Percentiles rank a stretch among this genome's conserved stretches.
Conservation (phyloP, 2,797 vertebrate genomes). For the Peromyscus melanophrys region DNA sequence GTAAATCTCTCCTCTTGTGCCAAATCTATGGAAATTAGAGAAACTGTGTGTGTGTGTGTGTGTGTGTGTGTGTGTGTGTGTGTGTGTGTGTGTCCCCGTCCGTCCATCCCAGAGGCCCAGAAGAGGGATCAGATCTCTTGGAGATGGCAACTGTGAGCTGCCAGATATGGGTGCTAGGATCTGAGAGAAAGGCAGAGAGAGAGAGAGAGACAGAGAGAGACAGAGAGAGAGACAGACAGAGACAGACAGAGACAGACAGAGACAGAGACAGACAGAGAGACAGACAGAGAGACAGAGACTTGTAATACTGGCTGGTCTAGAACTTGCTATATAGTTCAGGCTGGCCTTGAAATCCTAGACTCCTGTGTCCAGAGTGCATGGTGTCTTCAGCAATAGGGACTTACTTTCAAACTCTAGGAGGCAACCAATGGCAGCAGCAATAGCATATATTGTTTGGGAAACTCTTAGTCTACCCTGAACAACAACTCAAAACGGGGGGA, state of each 20-base stretch:
- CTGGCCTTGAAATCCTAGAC: neutral
- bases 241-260: neutral
- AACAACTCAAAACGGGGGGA: neutral
- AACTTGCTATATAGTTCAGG: neutral
- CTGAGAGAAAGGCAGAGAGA: neutral
- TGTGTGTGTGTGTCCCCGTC: neutral
- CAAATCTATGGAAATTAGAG: conserved; percentile 62
- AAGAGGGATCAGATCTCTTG: neutral
- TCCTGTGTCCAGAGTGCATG: neutral
- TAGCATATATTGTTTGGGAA: neutral
- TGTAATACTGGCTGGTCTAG: neutral
- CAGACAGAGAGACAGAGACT: neutral
- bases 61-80: neutral
- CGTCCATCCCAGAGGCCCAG: neutral
- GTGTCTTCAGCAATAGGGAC: neutral
- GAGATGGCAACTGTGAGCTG: neutral
- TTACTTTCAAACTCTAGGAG: neutral
- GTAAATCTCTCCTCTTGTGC: conserved; percentile 23
- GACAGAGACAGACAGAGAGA: neutral
- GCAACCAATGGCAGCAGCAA: neutral
- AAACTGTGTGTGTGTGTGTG: neutral
- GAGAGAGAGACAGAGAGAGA: neutral
- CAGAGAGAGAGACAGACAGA: neutral
- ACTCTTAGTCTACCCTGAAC: neutral
- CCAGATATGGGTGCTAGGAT: neutral